These are phyloP conservation scores for Capitulum mitella DNA, from an alignment of 2,888 invertebrate species.

Conservation along the genomic window DNA sequence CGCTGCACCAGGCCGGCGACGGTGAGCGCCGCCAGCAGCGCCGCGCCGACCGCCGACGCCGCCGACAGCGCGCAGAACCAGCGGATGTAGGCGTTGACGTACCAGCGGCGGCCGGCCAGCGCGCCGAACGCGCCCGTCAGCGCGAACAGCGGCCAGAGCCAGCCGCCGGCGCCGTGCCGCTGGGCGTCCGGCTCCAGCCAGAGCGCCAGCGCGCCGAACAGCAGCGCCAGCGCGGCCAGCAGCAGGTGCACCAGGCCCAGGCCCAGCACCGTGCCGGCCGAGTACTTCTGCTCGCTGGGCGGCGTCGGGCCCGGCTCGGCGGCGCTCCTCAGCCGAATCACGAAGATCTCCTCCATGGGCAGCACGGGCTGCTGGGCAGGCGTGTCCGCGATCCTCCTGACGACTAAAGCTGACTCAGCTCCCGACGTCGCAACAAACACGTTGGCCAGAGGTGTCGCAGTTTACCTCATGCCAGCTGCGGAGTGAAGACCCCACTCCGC, in stretches of 20 bases:
- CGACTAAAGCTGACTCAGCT: no score
- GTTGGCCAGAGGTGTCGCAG: no score
- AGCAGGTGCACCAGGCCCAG: slow-evolving; percentile 56
- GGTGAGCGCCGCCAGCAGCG: slow-evolving; percentile 1
- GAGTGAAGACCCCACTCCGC: no score
- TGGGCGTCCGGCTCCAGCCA: slow-evolving; percentile 41
- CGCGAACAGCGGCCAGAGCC: neutral
- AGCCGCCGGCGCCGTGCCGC: slow-evolving; percentile 36
- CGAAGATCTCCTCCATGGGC: slow-evolving; percentile 62
- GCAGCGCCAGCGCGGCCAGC: slow-evolving; percentile 53
- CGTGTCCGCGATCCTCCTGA: no score
- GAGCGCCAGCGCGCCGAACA: slow-evolving; percentile 53
- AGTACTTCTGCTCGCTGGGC: slow-evolving; percentile 60
- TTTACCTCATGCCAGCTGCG: no score
- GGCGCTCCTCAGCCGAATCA: slow-evolving; percentile 58
- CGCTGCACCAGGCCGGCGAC: neutral
- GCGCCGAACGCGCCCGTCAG: slow-evolving; percentile 43
- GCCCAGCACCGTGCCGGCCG: slow-evolving; percentile 59
- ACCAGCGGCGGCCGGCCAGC: slow-evolving; percentile 58
- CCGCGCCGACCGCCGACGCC: slow-evolving; percentile 47
- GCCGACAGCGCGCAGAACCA: slow-evolving; percentile 54
- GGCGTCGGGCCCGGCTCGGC: slow-evolving; percentile 54
- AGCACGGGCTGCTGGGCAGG: no score
- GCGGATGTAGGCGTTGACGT: slow-evolving; percentile 57
- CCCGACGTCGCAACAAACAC: no score